A percentile compares a stretch with the other conserved stretches of the same genome.
Evolutionary conservation across 2,888 invertebrate genomes (phyloP).

Genomic region (Tinea trinotella): DNA sequence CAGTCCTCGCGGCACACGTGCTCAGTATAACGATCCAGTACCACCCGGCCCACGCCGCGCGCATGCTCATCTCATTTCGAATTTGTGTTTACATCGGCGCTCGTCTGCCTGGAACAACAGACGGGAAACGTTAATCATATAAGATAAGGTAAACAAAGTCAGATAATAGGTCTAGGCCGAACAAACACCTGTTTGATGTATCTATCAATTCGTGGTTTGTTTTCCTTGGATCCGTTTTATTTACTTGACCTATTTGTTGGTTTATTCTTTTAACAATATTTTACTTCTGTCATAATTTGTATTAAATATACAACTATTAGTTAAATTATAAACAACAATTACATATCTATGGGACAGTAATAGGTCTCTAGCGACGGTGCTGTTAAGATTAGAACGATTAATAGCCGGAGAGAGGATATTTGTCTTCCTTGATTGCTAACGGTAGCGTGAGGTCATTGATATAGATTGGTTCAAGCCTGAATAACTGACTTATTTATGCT

Average conservation of each 20-base stretch:
- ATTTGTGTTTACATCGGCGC: constrained; percentile 59
- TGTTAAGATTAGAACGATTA: constrained; percentile 61
- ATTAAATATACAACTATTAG: neutral
- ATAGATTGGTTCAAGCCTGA: constrained; percentile 17
- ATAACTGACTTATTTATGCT: constrained; percentile 14
- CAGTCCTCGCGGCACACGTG: constrained; percentile 63
- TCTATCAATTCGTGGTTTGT: constrained; percentile 38
- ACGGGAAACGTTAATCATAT: constrained; percentile 39
- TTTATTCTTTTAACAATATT: neutral
- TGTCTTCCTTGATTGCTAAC: constrained; percentile 44
- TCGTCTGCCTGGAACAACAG: constrained; percentile 63
- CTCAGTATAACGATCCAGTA: constrained; percentile 68
- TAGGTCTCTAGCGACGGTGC: constrained; percentile 22
- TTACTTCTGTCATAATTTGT: constrained; percentile 1
- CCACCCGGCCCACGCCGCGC: constrained; percentile 69
- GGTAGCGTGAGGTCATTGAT: constrained; percentile 17
- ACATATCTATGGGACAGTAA: constrained; percentile 12
- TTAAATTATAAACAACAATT: constrained; percentile 13
- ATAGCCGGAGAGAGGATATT: constrained; percentile 45
- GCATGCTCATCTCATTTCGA: constrained; percentile 72
- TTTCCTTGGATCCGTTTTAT: constrained; percentile 22
- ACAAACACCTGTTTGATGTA: constrained; percentile 36
- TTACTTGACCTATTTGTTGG: constrained; percentile 28
- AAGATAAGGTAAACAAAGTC: constrained; percentile 40
- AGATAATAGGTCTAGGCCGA: constrained; percentile 31